Conservation (phyloP, 2,113 vertebrate species). For the Scomber scombrus region DNA sequence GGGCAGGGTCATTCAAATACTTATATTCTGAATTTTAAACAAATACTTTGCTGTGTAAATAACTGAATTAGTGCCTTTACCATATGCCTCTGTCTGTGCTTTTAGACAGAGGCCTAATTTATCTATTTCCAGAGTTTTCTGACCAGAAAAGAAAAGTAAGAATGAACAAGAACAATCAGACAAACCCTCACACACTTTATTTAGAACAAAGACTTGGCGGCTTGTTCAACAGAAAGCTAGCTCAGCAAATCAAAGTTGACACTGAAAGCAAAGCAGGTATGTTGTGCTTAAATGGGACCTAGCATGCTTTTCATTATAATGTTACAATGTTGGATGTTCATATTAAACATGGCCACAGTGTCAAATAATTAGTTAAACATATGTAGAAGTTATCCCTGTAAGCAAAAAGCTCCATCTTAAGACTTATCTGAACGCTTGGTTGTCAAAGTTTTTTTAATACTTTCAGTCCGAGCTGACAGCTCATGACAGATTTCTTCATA, state of each 20-base stretch:
- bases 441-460: no score
- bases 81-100: not conserved
- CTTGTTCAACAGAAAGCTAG: not conserved
- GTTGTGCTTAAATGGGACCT: not conserved
- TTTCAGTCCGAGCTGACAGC: no score
- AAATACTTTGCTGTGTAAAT: not conserved
- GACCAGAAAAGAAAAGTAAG: not conserved
- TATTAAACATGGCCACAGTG: no score
- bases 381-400: no score
- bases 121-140: not conserved
- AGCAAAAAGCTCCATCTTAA: no score
- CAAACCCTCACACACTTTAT: not conserved
- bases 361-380: no score
- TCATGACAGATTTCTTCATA: no score
- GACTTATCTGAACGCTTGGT: no score
- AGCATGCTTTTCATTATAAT: no score
- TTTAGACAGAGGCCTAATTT: no score
- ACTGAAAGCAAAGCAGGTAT: constrained; percentile 8
- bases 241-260: not conserved
- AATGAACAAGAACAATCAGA: not conserved
- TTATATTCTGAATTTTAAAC: not conserved
- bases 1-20: not conserved
- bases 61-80: not conserved
- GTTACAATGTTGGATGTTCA: no score
- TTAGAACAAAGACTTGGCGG: constrained; percentile 6